Percentiles rank a stretch among this genome's conserved stretches.
Conservation (phyloP, 2,888 invertebrate species). For the Diaphora mendica region DNA sequence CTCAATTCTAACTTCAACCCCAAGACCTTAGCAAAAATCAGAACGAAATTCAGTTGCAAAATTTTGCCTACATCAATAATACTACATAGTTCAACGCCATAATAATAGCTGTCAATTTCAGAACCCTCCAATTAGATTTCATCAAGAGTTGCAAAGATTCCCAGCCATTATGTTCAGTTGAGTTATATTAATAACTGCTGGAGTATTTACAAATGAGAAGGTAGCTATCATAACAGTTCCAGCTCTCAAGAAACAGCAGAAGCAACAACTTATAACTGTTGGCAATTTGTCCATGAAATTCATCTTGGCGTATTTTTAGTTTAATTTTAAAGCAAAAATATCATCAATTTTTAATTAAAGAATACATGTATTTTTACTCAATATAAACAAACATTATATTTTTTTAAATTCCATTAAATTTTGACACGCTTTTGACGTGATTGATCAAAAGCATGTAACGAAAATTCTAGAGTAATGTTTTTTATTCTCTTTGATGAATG, state of each 20-base stretch:
- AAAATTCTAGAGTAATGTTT: neutral
- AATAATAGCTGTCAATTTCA: neutral
- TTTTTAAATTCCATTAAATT: neutral
- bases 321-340: slow-evolving; percentile 13
- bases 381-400: neutral
- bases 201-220: slow-evolving; percentile 70
- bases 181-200: neutral
- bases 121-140: neutral
- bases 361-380: neutral
- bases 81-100: neutral
- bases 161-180: neutral
- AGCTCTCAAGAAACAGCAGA: slow-evolving; percentile 74
- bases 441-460: neutral
- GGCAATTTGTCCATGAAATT: slow-evolving; percentile 68
- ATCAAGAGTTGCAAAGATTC: neutral
- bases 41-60: neutral
- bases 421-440: slow-evolving; percentile 2
- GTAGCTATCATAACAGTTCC: slow-evolving; percentile 72
- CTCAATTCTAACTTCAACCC: neutral
- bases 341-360: neutral
- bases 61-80: neutral
- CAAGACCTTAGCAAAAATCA: neutral
- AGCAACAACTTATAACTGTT: slow-evolving; percentile 77
- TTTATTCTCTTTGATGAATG: neutral
- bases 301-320: slow-evolving; percentile 50